Evolutionary conservation across 2,113 vertebrate species (phyloP).

Genomic region (Zootoca vivipara): DNA sequence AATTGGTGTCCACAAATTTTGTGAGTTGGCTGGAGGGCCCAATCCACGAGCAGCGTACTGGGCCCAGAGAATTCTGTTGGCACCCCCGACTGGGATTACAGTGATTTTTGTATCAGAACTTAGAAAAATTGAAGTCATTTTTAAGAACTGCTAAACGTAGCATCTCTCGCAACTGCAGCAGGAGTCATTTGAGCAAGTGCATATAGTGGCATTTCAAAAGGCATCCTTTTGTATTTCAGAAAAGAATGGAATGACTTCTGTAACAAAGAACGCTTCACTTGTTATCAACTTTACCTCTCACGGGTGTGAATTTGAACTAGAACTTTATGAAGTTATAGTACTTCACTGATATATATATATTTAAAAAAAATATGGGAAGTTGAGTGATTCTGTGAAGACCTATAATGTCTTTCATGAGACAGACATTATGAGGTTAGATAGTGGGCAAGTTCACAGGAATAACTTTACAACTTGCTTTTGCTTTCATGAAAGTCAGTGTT

Average conservation of each 20-base stretch:
- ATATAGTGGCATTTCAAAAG: not conserved
- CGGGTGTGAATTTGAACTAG: constrained; percentile 6
- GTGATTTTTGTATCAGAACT: not conserved
- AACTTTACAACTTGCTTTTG: constrained; percentile 26
- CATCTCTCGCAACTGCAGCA: not conserved
- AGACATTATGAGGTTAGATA: not conserved
- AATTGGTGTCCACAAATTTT: too few species aligned
- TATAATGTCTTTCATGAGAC: not conserved
- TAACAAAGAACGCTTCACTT: constrained; percentile 15
- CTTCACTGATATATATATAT: not conserved
- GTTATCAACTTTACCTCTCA: not conserved
- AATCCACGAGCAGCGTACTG: too few species aligned
- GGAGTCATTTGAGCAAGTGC: not conserved
- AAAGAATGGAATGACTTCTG: not conserved
- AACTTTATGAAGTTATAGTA: constrained; percentile 5
- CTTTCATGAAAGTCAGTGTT: constrained; percentile 36
- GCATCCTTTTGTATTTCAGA: constrained; percentile 18
- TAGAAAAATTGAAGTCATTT: not conserved
- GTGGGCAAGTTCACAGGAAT: constrained; percentile 5
- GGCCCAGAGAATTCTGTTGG: not conserved
- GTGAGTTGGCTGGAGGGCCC: too few species aligned
- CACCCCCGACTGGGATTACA: not conserved
- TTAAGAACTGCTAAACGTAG: not conserved
- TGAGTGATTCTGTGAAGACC: not conserved
- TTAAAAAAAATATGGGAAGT: not conserved